phyloP scores from a whole-genome alignment of 2,797 vertebrate species.

The Melanotaenia pygmaea region DNA sequence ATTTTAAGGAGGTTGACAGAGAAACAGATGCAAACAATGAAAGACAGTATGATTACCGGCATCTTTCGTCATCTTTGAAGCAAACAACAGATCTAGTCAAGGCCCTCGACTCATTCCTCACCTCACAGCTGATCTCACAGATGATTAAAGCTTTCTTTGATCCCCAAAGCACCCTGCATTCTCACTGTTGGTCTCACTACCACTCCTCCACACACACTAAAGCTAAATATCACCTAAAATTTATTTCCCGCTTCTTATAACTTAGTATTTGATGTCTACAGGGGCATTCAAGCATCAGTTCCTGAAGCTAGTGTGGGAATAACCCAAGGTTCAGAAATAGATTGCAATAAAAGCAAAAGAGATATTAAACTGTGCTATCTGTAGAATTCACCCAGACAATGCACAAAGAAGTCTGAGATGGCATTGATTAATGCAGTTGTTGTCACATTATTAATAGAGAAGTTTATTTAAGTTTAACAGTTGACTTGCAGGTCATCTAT shows the following conservation, averaged over 20 bases:
- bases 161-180: conserved; percentile 21
- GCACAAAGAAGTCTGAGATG: too few species aligned
- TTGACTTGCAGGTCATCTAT: conserved; percentile 29
- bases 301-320: not conserved
- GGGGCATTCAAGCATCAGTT: conserved; percentile 24
- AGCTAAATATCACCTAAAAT: conserved; percentile 3
- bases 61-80: conserved; percentile 25
- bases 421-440: too few species aligned
- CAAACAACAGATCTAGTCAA: conserved; percentile 56
- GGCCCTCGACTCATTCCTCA: conserved; percentile 26
- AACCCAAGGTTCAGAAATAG: conserved; percentile 26
- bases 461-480: conserved; percentile 28
- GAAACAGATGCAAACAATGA: not conserved
- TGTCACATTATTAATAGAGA: too few species aligned
- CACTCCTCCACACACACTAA: not conserved
- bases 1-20: conserved; percentile 6
- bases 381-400: too few species aligned
- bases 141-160: conserved; percentile 65
- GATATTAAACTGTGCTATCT: not conserved
- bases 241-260: conserved; percentile 22
- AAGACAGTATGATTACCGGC: conserved; percentile 31
- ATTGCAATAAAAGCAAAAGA: conserved; percentile 25
- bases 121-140: conserved; percentile 14
- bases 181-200: not conserved
- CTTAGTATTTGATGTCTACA: conserved; percentile 19